Base-by-base conservation (phyloP, 2,797 vertebrate species). In the Lagocephalus sceleratus region DNA sequence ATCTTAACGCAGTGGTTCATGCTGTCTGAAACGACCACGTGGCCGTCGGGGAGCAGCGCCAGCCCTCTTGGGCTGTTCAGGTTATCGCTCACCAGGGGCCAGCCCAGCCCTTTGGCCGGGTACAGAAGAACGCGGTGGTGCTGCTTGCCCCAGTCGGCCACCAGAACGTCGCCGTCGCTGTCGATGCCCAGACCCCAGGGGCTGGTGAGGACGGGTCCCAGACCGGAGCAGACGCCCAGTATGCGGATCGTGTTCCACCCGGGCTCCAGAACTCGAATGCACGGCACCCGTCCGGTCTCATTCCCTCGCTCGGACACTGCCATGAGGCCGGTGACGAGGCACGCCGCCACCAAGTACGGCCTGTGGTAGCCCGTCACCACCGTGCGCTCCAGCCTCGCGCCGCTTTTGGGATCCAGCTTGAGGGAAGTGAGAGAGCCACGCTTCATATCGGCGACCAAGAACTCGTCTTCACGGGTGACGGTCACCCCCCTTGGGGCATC, bases 121-220 rank as follows among this genome's bases (percentile, higher is more conserved):
- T 90, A 94, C 25, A 92, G 55, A 53, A 92, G 41, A 45, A 93
- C 81, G 15, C 80, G 61, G 51, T 92, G 91, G 40, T 79, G 63
- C 66, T 86, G 73, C 53, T 89, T 88, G 15, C 89, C 90, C 93
- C 93, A 93, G 62, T 94, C 93, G 8, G 88, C 85, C 43, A 93
- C 91, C 63, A 93, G 63, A 20, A 94, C 90, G 15, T 91, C 80
- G 14, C 92, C 93, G n/a, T 91, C 85, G 0, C 66, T 67, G 59
- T 93, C 91, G 2, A 94, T 90, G 54, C 90, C 90, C 20, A 94
- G 87, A 1, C 93, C 93, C 93, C 93, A 93, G 1, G 92, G 93
- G 46, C 89, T 90, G 39, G 79, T 83, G 12, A 94, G 88, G 19
- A 90, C 76, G 0, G 90, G 90, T 1, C 91, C 91, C 64, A 91